Base-by-base conservation (phyloP, 2,888 invertebrate genomes). In the Tyria jacobaeae region DNA sequence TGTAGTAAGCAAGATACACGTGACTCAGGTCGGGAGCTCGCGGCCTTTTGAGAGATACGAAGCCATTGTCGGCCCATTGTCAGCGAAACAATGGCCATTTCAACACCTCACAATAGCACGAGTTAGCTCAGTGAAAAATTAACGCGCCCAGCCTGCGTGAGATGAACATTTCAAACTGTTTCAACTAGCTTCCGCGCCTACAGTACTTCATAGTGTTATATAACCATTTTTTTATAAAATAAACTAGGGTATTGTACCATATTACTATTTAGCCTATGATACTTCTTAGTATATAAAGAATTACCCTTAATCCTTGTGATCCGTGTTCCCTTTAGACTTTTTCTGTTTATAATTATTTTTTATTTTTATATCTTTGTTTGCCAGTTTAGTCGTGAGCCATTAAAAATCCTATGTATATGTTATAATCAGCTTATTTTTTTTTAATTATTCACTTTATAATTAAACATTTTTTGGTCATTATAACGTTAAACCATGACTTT, bases 51-150 rank as follows among this genome's bases (percentile, higher is more conserved):
- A 78, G 81, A 86, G 86, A 86, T 84, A 84, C 82, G 77, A 78
- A 81, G 82, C 83, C 79, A 87, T 89, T 88, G 89, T 89, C 73
- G 78, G 78, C 58, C 81, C 80, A 88, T 89, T 89, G 89, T 89
- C 82, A 81, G 75, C 58, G 78, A 81, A 84, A 89, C 89, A 89
- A 89, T 87, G 73, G 83, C 78, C 79, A 79, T 85, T 85, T 83
- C 86, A 82, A 87, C 88, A 85, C 88, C 85, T 85, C 82, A 88
- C 88, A 88, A 89, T 86, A 79, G 84, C 76, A 64, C 76, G 80
- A 83, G 87, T 84, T 86, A 83, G 85, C 83, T 83, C 81, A 76
- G 81, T 86, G 87, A 89, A 89, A 89, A 89, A 88, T 88, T 88
- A 85, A 89, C 84, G 82, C 81, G 76, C 78, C 76, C 78, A 77